Conservation (phyloP, 1,140 invertebrate genomes). For the Heliconius nattereri region DNA sequence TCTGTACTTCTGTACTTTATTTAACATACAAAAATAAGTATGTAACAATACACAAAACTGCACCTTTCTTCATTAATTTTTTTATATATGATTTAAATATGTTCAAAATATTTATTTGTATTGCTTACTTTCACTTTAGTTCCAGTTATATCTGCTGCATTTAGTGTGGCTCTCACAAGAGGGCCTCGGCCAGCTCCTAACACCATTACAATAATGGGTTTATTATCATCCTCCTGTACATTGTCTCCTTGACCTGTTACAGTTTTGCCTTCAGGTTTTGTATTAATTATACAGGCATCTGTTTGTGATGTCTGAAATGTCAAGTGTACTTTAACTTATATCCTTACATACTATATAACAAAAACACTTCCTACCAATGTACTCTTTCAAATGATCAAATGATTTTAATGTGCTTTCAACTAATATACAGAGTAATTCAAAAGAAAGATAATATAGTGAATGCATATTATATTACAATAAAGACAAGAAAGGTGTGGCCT, state of each 20-base stretch:
- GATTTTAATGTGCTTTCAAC: too few species aligned
- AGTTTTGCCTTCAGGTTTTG: constrained; percentile 17
- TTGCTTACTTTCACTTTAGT: constrained; percentile 80
- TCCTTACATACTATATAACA: too few species aligned
- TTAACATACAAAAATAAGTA: too few species aligned
- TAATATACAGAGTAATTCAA: neutral
- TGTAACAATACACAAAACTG: too few species aligned
- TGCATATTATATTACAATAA: too few species aligned
- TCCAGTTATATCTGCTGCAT: constrained; percentile 87
- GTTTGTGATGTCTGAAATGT: neutral
- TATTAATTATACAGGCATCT: constrained; percentile 22
- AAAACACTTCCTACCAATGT: too few species aligned
- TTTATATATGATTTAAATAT: too few species aligned
- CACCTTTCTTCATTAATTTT: too few species aligned
- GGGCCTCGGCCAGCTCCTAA: constrained; percentile 98
- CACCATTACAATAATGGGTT: constrained; percentile 89
- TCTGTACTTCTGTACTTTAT: too few species aligned
- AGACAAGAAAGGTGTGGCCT: too few species aligned
- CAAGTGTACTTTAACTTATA: neutral
- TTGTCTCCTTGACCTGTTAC: constrained; percentile 30
- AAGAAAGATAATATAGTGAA: neutral
- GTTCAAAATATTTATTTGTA: too few species aligned
- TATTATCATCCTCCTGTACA: constrained; percentile 35
- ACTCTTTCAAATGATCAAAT: too few species aligned
- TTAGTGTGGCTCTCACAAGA: constrained; percentile 91